Base-by-base conservation (phyloP, 2,797 vertebrate genomes). In the Phoxinus dragarum region DNA sequence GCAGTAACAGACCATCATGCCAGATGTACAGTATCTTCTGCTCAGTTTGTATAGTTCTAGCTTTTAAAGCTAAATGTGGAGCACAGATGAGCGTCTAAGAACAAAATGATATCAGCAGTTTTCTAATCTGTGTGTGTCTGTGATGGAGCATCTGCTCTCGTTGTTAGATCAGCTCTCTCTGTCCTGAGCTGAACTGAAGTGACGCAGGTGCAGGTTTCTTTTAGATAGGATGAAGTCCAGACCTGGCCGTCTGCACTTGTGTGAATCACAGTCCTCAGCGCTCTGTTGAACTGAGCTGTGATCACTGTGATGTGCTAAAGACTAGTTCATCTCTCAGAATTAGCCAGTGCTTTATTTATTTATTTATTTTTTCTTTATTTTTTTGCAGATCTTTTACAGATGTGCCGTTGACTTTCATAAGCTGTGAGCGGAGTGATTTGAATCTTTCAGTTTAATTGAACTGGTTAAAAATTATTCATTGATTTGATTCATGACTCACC, bases 71-170 rank as follows among this genome's bases (percentile, higher is more conserved):
- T n/a, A 38, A 69, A 81, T 71, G 64, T 7, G 8, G 21, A 81
- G 47, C 66, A 54, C 23, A 71, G 44, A 69, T 71, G 34, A 71
- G 44, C 0, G 31, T 47, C 31, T 11, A 16, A 23, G 42, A 75
- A 66, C 21, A 75, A 52, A 27, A 12, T 9, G n/a, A 21, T 14
- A 40, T 67, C 31, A 76, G 72, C 31, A 40, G 59, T 76, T 84
- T 40, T 54, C 5, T 49, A 42, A 40, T 77, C 10, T 54, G 16
- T 36, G 17, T 77, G 27, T 66, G 21, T 83, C 16, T 66, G n/a
- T 87, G 73, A 54, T 73, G 59, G 5, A 86, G 72, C 61, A 81
- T 81, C 61, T 86, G 85, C 44, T 54, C 4, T 54, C 31, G 1
- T 10, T 36, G 71, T 81, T 27, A 31, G 54, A 12, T 81, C n/a